Conservation (phyloP, 2,888 invertebrate genomes). For the Elegia similella region DNA sequence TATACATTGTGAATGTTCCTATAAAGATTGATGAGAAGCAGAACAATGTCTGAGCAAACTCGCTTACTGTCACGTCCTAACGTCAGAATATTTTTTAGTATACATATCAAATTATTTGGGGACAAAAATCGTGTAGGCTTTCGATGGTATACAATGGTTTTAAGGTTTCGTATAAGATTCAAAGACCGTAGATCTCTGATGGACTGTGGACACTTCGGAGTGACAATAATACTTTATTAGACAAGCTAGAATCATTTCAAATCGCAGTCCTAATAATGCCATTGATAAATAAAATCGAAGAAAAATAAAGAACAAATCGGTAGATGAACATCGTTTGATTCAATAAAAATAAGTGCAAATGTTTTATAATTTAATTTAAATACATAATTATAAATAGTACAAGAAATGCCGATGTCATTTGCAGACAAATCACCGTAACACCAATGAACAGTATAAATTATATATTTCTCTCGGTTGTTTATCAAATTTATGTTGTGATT, state of each 20-base stretch:
- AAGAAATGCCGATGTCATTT: constrained; percentile 40
- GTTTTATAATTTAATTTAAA: constrained; percentile 44
- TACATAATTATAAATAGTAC: constrained; percentile 47
- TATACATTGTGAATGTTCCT: constrained; percentile 35
- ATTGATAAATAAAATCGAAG: constrained; percentile 1
- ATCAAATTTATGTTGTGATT: constrained; percentile 79
- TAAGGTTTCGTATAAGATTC: not conserved
- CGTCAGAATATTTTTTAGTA: constrained; percentile 50
- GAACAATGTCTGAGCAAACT: constrained; percentile 64
- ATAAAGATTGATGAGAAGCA: constrained; percentile 33
- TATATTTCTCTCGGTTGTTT: constrained; percentile 75
- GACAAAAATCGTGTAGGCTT: constrained; percentile 39
- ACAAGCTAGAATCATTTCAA: constrained; percentile 47
- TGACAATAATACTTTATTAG: constrained; percentile 62
- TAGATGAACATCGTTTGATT: constrained; percentile 32
- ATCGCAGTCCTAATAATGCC: not conserved
- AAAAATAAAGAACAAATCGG: constrained; percentile 39
- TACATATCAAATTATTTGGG: constrained; percentile 67
- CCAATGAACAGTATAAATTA: constrained; percentile 47
- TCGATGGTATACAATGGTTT: constrained; percentile 30
- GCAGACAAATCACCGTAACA: constrained; percentile 54
- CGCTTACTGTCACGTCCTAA: constrained; percentile 29
- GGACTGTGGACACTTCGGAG: constrained; percentile 36
- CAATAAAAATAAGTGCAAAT: constrained; percentile 46
- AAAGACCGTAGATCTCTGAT: constrained; percentile 32